Evolutionary conservation across 1,140 invertebrate species (phyloP).

Genomic region (Stratiolaelaps scimitus): DNA sequence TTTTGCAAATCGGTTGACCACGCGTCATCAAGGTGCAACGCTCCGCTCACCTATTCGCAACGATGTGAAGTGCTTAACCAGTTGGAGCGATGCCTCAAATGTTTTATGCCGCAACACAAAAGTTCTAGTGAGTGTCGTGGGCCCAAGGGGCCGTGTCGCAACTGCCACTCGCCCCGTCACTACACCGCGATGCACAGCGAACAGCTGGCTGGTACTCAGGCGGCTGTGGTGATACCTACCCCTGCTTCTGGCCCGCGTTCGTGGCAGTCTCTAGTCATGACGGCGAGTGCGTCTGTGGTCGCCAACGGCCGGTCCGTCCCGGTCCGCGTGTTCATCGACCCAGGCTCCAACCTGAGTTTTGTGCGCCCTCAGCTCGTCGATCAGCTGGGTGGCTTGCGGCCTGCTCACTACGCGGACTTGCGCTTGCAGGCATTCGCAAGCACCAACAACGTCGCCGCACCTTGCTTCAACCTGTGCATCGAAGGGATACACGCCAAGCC

Average conservation of each 20-base stretch:
- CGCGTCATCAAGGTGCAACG: too few relatives aligned
- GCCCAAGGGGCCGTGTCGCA: background rate
- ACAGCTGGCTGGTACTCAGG: background rate
- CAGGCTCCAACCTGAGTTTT: too few relatives aligned
- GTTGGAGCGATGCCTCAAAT: background rate
- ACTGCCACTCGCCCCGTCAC: background rate
- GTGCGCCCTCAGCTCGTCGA: background rate
- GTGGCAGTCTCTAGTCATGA: background rate
- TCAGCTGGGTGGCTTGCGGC: background rate
- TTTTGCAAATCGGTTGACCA: too few relatives aligned
- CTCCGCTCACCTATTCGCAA: too few relatives aligned
- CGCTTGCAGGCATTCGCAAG: background rate
- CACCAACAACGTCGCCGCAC: background rate
- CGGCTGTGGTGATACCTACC: background rate
- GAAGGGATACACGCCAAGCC: background rate
- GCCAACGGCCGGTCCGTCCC: background rate
- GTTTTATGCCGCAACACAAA: background rate
- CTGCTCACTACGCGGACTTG: background rate
- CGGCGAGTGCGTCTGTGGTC: background rate
- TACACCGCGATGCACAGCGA: background rate
- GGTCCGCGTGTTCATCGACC: background rate
- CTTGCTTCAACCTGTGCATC: background rate
- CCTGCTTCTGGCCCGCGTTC: background rate
- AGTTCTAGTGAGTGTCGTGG: background rate
- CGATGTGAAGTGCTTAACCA: background rate